These are phyloP conservation scores for Penaeus japonicus DNA, from an alignment of 1,140 invertebrate species.

Conservation along the genomic window DNA sequence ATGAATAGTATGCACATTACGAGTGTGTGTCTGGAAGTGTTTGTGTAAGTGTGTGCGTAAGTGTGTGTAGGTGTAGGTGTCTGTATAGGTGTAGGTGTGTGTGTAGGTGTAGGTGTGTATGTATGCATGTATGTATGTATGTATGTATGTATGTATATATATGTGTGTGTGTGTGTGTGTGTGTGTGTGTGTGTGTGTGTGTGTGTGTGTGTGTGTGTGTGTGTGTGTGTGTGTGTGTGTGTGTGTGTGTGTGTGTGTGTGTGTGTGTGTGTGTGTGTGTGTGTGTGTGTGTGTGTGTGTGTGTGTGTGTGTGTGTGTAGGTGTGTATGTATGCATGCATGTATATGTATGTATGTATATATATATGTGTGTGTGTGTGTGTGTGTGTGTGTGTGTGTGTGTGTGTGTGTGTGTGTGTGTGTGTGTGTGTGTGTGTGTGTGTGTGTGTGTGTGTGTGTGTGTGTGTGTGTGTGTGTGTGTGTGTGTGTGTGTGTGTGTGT, in stretches of 20 bases:
- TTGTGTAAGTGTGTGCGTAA: neutral
- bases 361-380: neutral
- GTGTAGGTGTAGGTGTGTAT: neutral
- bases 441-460: no score
- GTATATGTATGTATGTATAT: neutral
- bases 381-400: neutral
- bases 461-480: no score
- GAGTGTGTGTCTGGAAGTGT: neutral
- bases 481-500: no score
- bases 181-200: neutral
- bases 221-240: neutral
- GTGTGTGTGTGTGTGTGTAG: neutral
- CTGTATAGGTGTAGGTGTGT: neutral
- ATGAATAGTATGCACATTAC: no score
- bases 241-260: conserved; percentile 14
- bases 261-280: neutral
- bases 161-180: neutral
- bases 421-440: neutral
- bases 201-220: neutral
- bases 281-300: neutral
- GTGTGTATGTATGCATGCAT: neutral
- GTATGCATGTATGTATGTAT: no score
- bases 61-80: neutral
- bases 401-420: neutral
- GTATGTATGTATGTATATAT: neutral